Conservation (phyloP, 2,888 invertebrate genomes). For the Dolichomitus sp. region DNA sequence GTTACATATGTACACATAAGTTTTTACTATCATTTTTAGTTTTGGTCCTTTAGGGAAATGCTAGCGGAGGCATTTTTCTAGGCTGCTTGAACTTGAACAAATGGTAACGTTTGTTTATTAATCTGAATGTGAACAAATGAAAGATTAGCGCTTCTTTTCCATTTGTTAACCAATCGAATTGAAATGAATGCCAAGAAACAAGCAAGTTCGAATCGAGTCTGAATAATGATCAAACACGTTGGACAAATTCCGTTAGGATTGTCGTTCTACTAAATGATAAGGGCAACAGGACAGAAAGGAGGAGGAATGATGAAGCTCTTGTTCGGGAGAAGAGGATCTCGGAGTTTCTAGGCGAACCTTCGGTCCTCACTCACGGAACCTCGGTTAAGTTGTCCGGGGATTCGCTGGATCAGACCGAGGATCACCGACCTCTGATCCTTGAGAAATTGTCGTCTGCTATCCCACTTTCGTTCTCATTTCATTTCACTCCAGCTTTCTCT, state of each 20-base stretch:
- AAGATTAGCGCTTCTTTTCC: neutral
- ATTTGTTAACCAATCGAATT: neutral
- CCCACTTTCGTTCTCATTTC: neutral
- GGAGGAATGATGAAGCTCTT: neutral
- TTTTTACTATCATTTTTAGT: neutral
- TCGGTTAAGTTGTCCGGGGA: slow-evolving; percentile 32
- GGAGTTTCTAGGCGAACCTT: neutral
- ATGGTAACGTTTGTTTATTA: neutral
- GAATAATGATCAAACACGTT: slow-evolving; percentile 28
- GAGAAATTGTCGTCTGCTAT: slow-evolving; percentile 27
- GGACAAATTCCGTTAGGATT: neutral
- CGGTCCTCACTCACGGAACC: slow-evolving; percentile 7
- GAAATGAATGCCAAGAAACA: neutral
- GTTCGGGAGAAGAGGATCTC: neutral
- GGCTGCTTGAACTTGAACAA: too few relatives aligned
- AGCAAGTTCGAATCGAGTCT: neutral
- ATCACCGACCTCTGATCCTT: slow-evolving; percentile 40
- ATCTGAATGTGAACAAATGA: neutral
- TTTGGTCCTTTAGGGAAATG: neutral
- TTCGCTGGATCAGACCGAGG: slow-evolving; percentile 33
- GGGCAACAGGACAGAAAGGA: slow-evolving; percentile 2
- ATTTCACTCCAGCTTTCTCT: slow-evolving; percentile 7
- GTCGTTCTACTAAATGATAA: slow-evolving; percentile 34
- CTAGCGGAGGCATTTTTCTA: too few relatives aligned
- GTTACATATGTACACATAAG: neutral